Evolutionary conservation across 2,113 vertebrate species (phyloP), one percentile per base, ranked within the genome.

Genomic region (Myiopsitta monachus): DNA sequence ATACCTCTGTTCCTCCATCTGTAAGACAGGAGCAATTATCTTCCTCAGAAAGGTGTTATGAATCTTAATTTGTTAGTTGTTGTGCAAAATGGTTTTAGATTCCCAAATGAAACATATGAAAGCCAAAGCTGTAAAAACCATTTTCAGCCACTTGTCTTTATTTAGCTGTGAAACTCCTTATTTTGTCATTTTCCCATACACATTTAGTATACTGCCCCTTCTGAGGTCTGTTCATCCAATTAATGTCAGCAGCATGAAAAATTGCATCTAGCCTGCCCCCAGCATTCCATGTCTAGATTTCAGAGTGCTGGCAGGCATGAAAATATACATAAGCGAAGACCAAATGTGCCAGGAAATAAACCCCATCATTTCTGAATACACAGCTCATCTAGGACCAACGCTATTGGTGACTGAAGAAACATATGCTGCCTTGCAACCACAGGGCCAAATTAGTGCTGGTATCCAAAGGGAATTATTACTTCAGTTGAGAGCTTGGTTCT

Each of bases 201-300:
- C 22, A 22, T 88, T 93, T 83, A 66, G 44, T 91, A 87, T 10
- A 49, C 31, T 95, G 91, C 23, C 77, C 90, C 83, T 91, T 95
- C 62, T 93, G 81, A 94, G 91, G 87, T 87, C 88, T 93, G 90
- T 87, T 93, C 88, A 82, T 87, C 90, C 92, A 95, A 39, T 91
- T 94, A 94, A 91, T 66, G 81, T 92, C 92, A 95, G 57, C 46
- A 82, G 70, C 31, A 54, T 51, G 80, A 96, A 93, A 92, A 97
- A 93, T 33, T 55, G 64, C 74, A 94, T 57, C 66, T 68, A 92
- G 46, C 39, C 64, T 84, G 66, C 55, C 74, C 89, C 83, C 26
- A 82, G 9, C 62, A 84, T 66, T 81, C 23, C 2, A 26, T 36
- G 80, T 84, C 83, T 62, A 66, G 73, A 87, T 94, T 92, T 92